Percentiles rank a stretch among this genome's conserved stretches.
Conservation (phyloP, 2,797 vertebrate species). For the Bucorvus abyssinicus region DNA sequence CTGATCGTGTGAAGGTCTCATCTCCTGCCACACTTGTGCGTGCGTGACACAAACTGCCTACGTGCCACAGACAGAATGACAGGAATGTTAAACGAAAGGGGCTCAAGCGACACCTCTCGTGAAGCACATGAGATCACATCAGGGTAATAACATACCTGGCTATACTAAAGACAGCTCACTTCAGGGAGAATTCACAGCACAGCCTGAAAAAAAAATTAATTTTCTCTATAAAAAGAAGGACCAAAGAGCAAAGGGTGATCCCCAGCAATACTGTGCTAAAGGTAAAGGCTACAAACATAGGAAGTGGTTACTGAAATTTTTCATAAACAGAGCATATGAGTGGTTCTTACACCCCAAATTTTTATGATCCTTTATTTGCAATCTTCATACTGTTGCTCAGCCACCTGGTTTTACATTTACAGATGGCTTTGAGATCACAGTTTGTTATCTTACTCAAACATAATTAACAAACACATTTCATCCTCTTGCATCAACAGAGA, state of each 20-base stretch:
- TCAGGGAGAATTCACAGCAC: background rate
- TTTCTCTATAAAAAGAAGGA: background rate
- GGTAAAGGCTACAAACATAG: background rate
- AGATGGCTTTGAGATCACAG: constrained; percentile 58
- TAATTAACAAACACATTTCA: constrained; percentile 61
- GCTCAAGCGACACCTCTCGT: background rate
- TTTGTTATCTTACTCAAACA: constrained; percentile 57
- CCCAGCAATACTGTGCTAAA: background rate
- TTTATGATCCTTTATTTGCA: background rate
- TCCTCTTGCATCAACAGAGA: constrained; percentile 43
- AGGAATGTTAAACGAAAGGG: background rate
- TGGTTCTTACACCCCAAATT: constrained; percentile 12
- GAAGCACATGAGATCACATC: background rate
- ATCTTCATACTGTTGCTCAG: constrained; percentile 24
- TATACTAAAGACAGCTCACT: background rate
- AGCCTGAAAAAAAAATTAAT: background rate
- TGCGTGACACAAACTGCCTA: background rate
- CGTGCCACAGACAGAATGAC: background rate
- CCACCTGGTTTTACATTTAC: constrained; percentile 55
- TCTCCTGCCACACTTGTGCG: background rate
- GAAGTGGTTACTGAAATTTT: background rate
- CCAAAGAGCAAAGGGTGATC: background rate
- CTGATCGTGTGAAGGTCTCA: background rate
- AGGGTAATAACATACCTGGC: background rate
- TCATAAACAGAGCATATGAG: background rate